Evolutionary conservation across 2,797 vertebrate species (phyloP).

Genomic region (Lagodon rhomboides): DNA sequence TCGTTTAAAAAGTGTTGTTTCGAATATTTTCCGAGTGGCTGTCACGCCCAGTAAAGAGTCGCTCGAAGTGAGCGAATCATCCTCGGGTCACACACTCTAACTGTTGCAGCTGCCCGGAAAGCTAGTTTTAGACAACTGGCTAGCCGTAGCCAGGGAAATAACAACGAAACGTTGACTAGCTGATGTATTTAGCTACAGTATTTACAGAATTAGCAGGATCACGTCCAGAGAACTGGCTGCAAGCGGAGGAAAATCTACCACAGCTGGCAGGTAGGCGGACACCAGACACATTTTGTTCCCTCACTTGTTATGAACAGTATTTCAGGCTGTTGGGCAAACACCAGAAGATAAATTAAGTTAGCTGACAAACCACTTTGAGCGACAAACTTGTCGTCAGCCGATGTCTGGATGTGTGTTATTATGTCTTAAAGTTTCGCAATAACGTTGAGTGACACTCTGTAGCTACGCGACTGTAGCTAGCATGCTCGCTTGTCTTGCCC

Average conservation of each 20-base stretch:
- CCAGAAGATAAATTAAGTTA: slow-evolving; percentile 12
- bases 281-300: slow-evolving; percentile 13
- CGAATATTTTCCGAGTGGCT: rapidly evolving
- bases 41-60: slow-evolving; percentile 37
- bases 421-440: neutral
- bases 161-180: neutral
- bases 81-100: neutral
- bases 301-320: slow-evolving; percentile 1
- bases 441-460: neutral
- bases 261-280: slow-evolving; percentile 59
- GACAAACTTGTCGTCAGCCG: slow-evolving; percentile 9
- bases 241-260: slow-evolving; percentile 5
- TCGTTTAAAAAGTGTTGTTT: rapidly evolving
- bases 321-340: neutral
- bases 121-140: slow-evolving; percentile 60
- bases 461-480: neutral
- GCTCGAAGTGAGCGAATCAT: too few species aligned
- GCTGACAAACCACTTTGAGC: slow-evolving; percentile 10
- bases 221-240: neutral
- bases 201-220: slow-evolving; percentile 7
- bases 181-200: neutral
- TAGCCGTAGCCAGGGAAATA: slow-evolving; percentile 30
- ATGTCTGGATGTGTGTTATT: neutral
- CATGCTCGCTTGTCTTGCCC: neutral
- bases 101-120: slow-evolving; percentile 68